Conservation (phyloP, 2,888 invertebrate species). For the Pseudococcus jackbeardsleyi region DNA sequence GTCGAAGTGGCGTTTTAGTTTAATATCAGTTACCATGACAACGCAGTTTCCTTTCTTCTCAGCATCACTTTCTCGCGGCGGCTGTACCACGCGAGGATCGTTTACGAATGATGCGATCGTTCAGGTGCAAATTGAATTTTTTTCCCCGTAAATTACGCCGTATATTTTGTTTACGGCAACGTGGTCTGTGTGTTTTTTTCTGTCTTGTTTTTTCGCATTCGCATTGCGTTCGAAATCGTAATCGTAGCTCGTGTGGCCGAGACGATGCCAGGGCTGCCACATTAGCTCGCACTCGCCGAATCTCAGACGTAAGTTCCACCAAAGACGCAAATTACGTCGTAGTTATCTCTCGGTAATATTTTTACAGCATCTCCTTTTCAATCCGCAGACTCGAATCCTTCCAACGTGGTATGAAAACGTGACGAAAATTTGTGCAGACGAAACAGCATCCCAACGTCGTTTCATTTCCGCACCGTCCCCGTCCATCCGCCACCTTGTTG, state of each 20-base stretch:
- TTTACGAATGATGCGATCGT: constrained; percentile 51
- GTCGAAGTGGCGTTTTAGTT: constrained; percentile 37
- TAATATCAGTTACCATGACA: constrained; percentile 47
- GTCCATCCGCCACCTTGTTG: constrained; percentile 9
- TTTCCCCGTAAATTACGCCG: constrained; percentile 31
- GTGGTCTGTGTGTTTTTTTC: background rate
- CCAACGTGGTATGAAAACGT: background rate
- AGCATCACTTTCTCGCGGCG: constrained; percentile 53
- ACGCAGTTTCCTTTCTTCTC: constrained; percentile 63
- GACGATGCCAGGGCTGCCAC: background rate
- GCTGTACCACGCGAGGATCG: constrained; percentile 26
- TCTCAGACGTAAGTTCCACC: background rate
- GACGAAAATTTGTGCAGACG: background rate
- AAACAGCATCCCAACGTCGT: background rate
- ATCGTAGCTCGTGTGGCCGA: background rate
- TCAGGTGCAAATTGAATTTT: constrained; percentile 55
- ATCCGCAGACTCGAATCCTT: background rate
- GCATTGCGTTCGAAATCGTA: background rate
- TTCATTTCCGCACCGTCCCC: background rate
- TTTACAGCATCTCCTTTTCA: background rate
- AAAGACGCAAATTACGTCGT: constrained; percentile 28
- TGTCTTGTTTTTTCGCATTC: too few species aligned
- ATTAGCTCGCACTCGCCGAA: background rate
- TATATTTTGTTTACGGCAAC: constrained; percentile 28
- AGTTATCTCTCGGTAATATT: background rate